Evolutionary conservation across 2,797 vertebrate species (phyloP).

Genomic region (Carcharodon carcharias): DNA sequence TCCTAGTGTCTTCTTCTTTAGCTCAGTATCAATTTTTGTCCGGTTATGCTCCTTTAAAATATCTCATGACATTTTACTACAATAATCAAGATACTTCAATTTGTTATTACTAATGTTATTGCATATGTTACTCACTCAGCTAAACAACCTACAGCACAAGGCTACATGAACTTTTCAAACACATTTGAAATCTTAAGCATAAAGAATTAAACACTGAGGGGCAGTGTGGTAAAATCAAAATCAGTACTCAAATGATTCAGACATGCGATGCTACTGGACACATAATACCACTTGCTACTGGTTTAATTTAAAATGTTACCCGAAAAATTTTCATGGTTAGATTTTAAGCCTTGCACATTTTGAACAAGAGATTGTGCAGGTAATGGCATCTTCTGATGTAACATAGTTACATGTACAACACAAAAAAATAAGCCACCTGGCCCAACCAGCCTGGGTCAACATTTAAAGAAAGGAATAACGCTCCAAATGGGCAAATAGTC

Average conservation of each 20-base stretch:
- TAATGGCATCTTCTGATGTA: not conserved
- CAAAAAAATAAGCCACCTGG: not conserved
- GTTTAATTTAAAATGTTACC: not conserved
- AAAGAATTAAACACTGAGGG: not conserved
- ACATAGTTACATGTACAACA: not conserved
- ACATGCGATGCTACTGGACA: not conserved
- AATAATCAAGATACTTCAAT: not conserved
- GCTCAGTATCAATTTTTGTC: not conserved
- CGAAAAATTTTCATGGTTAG: not conserved
- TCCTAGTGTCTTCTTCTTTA: not conserved
- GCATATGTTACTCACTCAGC: not conserved
- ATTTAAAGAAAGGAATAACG: not conserved
- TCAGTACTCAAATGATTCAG: not conserved
- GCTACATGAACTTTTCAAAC: not conserved
- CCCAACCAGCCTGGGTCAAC: not conserved
- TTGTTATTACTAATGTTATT: not conserved
- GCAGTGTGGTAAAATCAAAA: not conserved
- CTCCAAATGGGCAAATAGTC: not conserved
- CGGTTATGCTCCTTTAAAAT: not conserved
- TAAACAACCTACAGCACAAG: not conserved
- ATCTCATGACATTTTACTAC: not conserved
- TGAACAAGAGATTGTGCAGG: not conserved
- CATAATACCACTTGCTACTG: not conserved
- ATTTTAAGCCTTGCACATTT: not conserved
- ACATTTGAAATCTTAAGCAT: not conserved